These are phyloP conservation scores for Dromas ardeola DNA, from an alignment of 2,113 vertebrate species.

Conservation along the genomic window DNA sequence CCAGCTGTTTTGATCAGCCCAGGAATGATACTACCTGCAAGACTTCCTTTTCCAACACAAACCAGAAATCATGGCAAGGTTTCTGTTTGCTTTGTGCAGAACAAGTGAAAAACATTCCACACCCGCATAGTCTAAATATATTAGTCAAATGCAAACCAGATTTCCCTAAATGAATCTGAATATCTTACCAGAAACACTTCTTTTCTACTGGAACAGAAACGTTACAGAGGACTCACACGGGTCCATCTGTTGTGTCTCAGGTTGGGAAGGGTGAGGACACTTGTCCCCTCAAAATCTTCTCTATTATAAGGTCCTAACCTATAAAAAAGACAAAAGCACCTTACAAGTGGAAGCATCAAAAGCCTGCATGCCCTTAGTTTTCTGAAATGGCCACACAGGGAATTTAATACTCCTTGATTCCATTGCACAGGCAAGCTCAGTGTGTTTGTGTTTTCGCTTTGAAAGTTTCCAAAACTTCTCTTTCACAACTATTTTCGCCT, in stretches of 20 bases:
- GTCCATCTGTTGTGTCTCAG: neutral
- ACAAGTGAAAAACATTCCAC: conserved; percentile 11
- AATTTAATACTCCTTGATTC: neutral
- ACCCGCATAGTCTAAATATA: neutral
- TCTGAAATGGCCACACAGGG: neutral
- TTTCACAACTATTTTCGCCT: neutral
- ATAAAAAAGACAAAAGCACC: neutral
- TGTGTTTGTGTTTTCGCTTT: neutral
- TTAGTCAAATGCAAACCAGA: neutral
- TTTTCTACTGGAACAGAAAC: neutral
- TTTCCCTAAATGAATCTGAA: neutral
- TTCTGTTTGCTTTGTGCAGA: conserved; percentile 1
- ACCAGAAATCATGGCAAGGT: neutral
- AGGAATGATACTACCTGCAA: conserved; percentile 13
- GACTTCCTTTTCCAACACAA: conserved; percentile 4
- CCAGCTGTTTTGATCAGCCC: neutral
- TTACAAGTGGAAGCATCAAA: neutral
- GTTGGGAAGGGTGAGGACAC: neutral
- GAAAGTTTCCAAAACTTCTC: neutral
- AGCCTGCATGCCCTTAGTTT: neutral
- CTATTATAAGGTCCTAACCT: neutral
- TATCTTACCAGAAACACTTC: neutral
- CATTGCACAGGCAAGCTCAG: neutral
- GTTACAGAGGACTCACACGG: neutral
- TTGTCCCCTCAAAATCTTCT: neutral